phyloP scores from a whole-genome alignment of 2,888 invertebrate genomes.

The Megastigmus dorsalis region DNA sequence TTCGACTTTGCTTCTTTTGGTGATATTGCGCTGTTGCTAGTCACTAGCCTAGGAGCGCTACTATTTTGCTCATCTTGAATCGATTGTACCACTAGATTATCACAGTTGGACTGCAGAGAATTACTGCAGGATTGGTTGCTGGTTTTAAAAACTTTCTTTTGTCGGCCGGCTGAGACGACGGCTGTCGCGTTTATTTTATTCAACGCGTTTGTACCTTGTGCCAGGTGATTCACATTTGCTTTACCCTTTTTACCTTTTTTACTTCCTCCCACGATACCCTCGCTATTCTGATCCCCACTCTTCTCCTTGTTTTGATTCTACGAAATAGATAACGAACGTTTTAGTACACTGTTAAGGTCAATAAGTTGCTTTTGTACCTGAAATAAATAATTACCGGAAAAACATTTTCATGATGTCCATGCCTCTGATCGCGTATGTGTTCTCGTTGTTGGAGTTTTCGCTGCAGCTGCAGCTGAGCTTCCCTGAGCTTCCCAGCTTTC shows the following conservation, averaged over 20 bases:
- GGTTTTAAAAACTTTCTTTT: slow-evolving; percentile 64
- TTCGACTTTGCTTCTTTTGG: slow-evolving; percentile 61
- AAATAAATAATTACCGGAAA: slow-evolving; percentile 59
- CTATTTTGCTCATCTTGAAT: slow-evolving; percentile 63
- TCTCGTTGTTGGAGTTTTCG: slow-evolving; percentile 83
- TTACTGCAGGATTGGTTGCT: slow-evolving; percentile 64
- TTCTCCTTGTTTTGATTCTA: slow-evolving; percentile 69
- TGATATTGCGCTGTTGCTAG: slow-evolving; percentile 57
- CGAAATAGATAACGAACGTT: slow-evolving; percentile 31
- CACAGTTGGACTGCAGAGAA: slow-evolving; percentile 72
- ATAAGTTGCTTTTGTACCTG: too few relatives aligned
- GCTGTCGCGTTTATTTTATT: slow-evolving; percentile 55
- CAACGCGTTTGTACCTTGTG: slow-evolving; percentile 64
- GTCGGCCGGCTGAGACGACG: slow-evolving; percentile 59
- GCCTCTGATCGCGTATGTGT: slow-evolving; percentile 80
- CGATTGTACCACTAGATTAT: slow-evolving; percentile 69
- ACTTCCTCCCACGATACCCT: slow-evolving; percentile 58
- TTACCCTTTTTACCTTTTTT: slow-evolving; percentile 68
- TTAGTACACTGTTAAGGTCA: too few relatives aligned
- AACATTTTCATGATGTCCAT: slow-evolving; percentile 66
- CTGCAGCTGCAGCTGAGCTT: slow-evolving; percentile 80
- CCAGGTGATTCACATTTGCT: slow-evolving; percentile 66
- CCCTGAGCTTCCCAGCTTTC: slow-evolving; percentile 75
- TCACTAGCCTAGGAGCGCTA: slow-evolving; percentile 61
- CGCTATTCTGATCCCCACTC: slow-evolving; percentile 59